A percentile compares a stretch with the other conserved stretches of the same genome.
Evolutionary conservation across 30 jellyfish, hydroid and myxozoan species (phyloP).

Genomic region (Hydractinia echinata): DNA sequence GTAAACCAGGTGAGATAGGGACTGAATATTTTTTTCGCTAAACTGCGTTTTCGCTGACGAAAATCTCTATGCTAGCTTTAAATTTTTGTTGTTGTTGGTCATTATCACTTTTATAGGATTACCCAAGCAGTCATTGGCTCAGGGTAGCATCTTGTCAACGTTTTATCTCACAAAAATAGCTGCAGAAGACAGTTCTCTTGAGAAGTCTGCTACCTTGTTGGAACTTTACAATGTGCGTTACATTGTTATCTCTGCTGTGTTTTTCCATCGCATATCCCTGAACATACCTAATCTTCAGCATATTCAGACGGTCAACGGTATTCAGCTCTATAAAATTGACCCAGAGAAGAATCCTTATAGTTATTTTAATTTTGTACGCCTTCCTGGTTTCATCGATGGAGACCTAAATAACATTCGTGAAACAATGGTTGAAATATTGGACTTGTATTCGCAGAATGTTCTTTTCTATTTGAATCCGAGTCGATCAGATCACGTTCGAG

Average conservation of each 20-base stretch:
- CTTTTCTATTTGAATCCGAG: constrained; percentile 63
- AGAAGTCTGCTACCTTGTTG: neutral
- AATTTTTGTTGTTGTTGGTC: neutral
- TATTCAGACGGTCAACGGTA: constrained; percentile 36
- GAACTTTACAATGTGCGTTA: constrained; percentile 4
- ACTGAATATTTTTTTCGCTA: neutral
- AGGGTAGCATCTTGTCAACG: neutral
- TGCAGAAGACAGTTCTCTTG: neutral
- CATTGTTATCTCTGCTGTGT: neutral
- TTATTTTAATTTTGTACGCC: constrained; percentile 65
- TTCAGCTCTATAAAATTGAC: constrained; percentile 48
- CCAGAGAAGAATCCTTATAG: constrained; percentile 63
- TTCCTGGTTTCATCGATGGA: constrained; percentile 64
- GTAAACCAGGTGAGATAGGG: constrained; percentile 68
- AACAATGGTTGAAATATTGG: constrained; percentile 49
- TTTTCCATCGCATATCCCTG: neutral
- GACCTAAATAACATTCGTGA: constrained; percentile 58
- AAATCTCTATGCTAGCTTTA: neutral
- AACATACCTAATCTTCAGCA: neutral
- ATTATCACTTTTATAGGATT: neutral
- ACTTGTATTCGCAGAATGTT: constrained; percentile 52
- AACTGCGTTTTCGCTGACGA: neutral
- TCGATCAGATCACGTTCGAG: constrained; percentile 3
- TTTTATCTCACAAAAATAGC: neutral
- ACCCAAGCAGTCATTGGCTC: neutral